Base-by-base conservation (phyloP, 2,113 vertebrate genomes). In the Grus americana region DNA sequence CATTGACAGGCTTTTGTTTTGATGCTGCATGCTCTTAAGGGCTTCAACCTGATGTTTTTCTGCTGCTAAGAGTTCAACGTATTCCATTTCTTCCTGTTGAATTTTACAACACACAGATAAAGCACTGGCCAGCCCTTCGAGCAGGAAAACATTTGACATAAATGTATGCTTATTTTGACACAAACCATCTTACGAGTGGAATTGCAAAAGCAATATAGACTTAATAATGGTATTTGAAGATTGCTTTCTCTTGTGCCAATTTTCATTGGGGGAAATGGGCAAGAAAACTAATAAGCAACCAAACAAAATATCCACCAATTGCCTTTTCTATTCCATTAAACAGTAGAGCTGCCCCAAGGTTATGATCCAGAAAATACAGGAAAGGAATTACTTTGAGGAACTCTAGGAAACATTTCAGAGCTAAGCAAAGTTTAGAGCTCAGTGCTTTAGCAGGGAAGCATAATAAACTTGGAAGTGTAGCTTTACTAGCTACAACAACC, bases 31-130 rank as follows among this genome's bases (percentile, higher is more conserved):
- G 12, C 94, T 98, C 94, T 99, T 99, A 49, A 99, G 96, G 22
- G 99, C 99, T 97, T 99, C 99, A 85, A 97, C 98, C 89, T 99
- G 99, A 96, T 99, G 99, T 30, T 99, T 99, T 95, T 99, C 99
- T 34, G 99, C 99, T 42, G 99, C 99, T 79, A 99, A 88, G 82
- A 99, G 98, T 96, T 99, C 99, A 29, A 99, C 97, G 3, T 99
- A 99, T 79, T 99, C 99, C 88, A 99, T 98, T 91, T 99, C 99
- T 80, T 99, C 99, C 99, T 99, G 94, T 85, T 62, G 84, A 71
- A 89, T 94, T 91, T 83, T 76, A 94, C 42, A 91, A 90, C 23
- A 93, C 54, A 82, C 1, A 59, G 42, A 80, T 70, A 46, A 93
- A 95, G 36, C 9, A 18, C 27, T 83, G 59, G 36, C 34, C 32